Evolutionary conservation across 2,113 vertebrate genomes (phyloP).

Genomic region (Ardeotis arabs): DNA sequence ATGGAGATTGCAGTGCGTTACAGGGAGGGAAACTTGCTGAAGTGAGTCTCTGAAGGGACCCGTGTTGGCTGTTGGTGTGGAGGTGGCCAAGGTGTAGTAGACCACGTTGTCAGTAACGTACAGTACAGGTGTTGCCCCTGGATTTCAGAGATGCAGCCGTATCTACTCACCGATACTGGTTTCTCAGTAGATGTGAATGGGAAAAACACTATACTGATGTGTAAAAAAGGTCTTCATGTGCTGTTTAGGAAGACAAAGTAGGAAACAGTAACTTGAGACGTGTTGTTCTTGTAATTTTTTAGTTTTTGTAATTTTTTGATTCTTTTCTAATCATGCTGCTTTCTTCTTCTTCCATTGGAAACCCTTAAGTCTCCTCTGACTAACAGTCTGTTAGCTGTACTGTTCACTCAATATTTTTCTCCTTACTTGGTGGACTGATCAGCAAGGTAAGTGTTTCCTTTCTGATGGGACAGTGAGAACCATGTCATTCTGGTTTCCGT

Average conservation of each 20-base stretch:
- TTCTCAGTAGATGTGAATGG: background rate
- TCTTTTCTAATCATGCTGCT: background rate
- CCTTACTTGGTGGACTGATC: background rate
- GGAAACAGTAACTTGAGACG: background rate
- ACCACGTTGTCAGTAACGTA: rapidly evolving
- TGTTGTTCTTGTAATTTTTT: background rate
- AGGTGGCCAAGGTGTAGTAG: background rate
- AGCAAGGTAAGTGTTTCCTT: background rate
- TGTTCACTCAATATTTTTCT: background rate
- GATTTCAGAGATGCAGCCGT: rapidly evolving
- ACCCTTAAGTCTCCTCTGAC: background rate
- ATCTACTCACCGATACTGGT: rapidly evolving
- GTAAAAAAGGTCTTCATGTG: no score
- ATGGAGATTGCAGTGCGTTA: rapidly evolving
- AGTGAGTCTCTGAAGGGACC: background rate
- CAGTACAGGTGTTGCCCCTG: rapidly evolving
- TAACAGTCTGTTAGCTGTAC: background rate
- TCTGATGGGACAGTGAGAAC: background rate
- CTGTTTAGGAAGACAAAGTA: background rate
- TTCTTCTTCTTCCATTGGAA: background rate
- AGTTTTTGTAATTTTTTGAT: background rate
- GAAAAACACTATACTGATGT: background rate
- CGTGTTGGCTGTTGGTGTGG: rapidly evolving
- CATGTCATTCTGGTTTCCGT: background rate
- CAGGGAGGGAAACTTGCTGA: background rate